These are phyloP conservation scores for Ancistrus triradiatus DNA, from an alignment of 2,113 vertebrate species.

Conservation along the genomic window DNA sequence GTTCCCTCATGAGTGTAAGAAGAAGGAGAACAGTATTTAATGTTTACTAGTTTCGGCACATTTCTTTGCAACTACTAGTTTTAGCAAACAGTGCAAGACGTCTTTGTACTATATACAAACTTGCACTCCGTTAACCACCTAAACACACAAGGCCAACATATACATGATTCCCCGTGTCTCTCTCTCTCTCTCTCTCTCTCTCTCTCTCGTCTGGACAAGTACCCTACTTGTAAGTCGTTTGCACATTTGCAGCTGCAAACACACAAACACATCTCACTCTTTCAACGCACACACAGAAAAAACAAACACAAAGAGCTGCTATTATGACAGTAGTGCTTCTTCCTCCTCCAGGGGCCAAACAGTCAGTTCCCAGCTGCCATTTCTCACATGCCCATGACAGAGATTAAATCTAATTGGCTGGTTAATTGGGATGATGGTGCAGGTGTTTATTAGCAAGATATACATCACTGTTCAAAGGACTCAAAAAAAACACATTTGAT, in stretches of 20 bases:
- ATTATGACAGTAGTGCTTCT: conserved; percentile 29
- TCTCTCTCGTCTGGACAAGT: conserved; percentile 15
- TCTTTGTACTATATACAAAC: not conserved
- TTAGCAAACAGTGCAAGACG: no score
- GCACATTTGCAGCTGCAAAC: conserved; percentile 27
- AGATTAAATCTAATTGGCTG: conserved; percentile 46
- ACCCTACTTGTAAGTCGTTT: not conserved
- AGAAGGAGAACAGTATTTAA: no score
- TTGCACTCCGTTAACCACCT: not conserved
- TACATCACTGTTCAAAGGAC: no score
- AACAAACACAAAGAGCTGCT: conserved; percentile 12
- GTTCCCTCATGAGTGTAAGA: no score
- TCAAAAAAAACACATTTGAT: no score
- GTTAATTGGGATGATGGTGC: conserved; percentile 44
- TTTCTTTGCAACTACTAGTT: no score
- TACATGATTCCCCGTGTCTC: conserved; percentile 37
- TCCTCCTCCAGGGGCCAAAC: conserved; percentile 32
- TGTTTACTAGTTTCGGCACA: no score
- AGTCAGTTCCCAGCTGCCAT: conserved; percentile 46
- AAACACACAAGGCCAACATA: conserved; percentile 46
- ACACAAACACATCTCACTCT: conserved; percentile 4
- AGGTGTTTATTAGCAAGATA: conserved; percentile 33
- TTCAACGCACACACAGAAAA: not conserved
- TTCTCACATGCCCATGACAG: conserved; percentile 37
- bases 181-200: no score